Percentiles rank a stretch among this genome's conserved stretches.
These are phyloP conservation scores for Gracilinanus agilis DNA, from an alignment of 2,113 vertebrate genomes.

Conservation along the genomic window DNA sequence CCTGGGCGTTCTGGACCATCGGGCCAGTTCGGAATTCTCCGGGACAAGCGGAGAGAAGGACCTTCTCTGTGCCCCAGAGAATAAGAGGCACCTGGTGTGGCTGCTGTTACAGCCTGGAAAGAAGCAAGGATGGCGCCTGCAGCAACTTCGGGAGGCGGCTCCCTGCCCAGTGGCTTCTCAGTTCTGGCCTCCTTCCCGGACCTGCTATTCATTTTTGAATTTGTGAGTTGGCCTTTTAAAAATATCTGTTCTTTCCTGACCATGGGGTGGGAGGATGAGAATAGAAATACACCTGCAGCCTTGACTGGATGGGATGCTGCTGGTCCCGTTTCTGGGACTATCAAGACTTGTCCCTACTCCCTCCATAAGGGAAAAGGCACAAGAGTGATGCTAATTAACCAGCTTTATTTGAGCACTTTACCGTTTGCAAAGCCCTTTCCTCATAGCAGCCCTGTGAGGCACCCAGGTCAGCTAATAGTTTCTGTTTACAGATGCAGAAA, in stretches of 20 bases:
- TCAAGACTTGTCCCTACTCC: background rate
- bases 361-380: background rate
- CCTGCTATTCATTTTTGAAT: conserved; percentile 76
- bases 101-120: background rate
- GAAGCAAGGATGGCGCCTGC: conserved; percentile 72
- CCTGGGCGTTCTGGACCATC: background rate
- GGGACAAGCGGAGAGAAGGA: background rate
- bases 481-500: background rate
- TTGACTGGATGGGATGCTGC: background rate
- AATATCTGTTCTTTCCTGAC: background rate
- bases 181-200: conserved; percentile 77
- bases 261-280: no score
- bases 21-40: background rate
- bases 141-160: conserved; percentile 62
- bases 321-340: background rate
- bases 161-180: conserved; percentile 73
- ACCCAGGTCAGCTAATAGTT: background rate
- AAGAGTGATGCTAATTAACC: background rate
- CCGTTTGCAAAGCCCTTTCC: background rate
- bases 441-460: background rate
- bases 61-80: background rate
- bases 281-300: background rate
- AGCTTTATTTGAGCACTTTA: background rate
- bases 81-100: background rate
- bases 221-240: conserved; percentile 73